Evolutionary conservation across 1,140 invertebrate genomes (phyloP), one percentile per base, ranked within the genome.

Genomic region (Harlomillsia oculata): DNA sequence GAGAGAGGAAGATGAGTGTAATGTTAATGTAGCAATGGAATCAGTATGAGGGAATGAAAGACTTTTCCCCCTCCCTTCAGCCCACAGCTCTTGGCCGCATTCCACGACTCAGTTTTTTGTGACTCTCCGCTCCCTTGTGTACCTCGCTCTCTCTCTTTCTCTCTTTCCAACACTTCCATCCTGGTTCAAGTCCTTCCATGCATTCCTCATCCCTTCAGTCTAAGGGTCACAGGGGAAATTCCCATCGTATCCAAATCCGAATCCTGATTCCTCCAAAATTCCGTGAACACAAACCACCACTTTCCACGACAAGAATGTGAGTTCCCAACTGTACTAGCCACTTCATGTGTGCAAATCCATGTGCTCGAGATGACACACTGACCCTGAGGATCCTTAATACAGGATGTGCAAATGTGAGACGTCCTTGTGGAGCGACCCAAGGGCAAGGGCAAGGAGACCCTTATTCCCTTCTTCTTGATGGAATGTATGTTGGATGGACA

Each of bases 31-130:
- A n/a, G n/a, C n/a, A n/a, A n/a, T n/a, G n/a, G n/a, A n/a, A n/a
- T n/a, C n/a, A n/a, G 32, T 34, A n/a, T 34, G 32, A 9, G 32
- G 8, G 32, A 9, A n/a, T 34, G 32, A 9, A n/a, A 8, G 23
- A 41, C 39, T 20, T 16, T 21, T 41, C 39, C 23, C 39, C 23
- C 45, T 48, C 45, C 28, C 46, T 23, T 34, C 46, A 49, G 23
- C 46, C 28, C 28, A 49, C 46, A 20, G 36, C 46, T 37, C 32
- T 50, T 50, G 48, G 48, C 48, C 48, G 48, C 48, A 50, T 50
- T 50, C 48, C 48, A 50, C 48, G 48, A 30, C 48, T 50, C 39
- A 50, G 32, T 50, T 50, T 50, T 49, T 50, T 50, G 36, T 25
- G 28, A 48, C 45, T 48, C 21, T 16, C 30, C 34, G 36, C 6